These are phyloP conservation scores for Meandrina meandrites DNA, from an alignment of 92 coral and sea anemone species.

Conservation along the genomic window DNA sequence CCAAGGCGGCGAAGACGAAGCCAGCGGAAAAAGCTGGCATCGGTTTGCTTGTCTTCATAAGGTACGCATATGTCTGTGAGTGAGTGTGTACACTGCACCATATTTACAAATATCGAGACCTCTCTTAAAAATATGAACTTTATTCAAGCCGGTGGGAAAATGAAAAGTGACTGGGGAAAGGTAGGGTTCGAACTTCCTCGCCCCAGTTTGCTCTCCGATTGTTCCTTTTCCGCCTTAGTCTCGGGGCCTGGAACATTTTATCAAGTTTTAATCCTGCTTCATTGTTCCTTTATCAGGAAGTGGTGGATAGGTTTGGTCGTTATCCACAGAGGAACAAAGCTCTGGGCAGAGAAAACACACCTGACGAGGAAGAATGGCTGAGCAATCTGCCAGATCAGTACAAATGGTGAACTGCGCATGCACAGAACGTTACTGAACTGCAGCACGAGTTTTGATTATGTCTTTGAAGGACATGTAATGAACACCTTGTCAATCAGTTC, in stretches of 20 bases:
- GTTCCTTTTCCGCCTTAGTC: background rate
- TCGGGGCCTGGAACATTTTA: background rate
- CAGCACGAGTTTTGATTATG: too few relatives aligned
- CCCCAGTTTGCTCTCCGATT: background rate
- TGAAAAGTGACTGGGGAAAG: background rate
- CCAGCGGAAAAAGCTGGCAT: constrained; percentile 13
- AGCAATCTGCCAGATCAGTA: constrained; percentile 67
- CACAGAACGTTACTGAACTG: background rate
- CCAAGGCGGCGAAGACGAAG: constrained; percentile 51
- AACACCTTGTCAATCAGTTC: background rate
- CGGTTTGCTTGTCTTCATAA: constrained; percentile 62
- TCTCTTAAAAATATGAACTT: background rate
- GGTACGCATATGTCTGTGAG: constrained; percentile 15
- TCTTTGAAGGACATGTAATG: background rate
- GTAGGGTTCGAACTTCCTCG: background rate
- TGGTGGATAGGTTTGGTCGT: constrained; percentile 77
- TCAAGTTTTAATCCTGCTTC: background rate
- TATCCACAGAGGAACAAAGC: constrained; percentile 69
- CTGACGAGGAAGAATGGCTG: constrained; percentile 75
- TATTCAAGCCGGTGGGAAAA: background rate
- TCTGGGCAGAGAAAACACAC: constrained; percentile 69
- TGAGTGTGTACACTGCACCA: background rate
- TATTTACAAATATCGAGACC: too few relatives aligned
- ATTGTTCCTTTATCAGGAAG: constrained; percentile 38
- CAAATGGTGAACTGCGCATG: constrained; percentile 42